A percentile compares a stretch with the other conserved stretches of the same genome.
phyloP scores from a whole-genome alignment of 2,888 invertebrate species.

The Dione juno region DNA sequence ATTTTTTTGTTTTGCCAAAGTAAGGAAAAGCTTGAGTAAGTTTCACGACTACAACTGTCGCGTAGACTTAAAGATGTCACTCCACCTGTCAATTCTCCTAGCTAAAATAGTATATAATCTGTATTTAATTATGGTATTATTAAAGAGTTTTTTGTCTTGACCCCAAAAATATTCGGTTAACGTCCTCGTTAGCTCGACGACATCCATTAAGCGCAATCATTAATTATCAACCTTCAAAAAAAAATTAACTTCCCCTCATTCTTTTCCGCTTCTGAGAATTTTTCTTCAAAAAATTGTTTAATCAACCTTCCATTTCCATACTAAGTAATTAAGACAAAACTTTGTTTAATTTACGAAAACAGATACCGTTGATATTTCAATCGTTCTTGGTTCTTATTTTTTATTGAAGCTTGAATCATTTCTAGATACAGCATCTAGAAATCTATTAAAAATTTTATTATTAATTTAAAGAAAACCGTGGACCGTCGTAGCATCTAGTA shows the following conservation, averaged over 20 bases:
- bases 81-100: too few relatives aligned
- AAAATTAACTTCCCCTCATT: slow-evolving; percentile 9
- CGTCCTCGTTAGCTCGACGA: slow-evolving; percentile 18
- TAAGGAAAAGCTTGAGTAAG: too few relatives aligned
- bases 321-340: slow-evolving; percentile 18
- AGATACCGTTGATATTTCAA: neutral
- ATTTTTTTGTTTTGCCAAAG: too few relatives aligned
- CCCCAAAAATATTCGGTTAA: slow-evolving; percentile 1
- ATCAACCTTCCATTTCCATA: slow-evolving; percentile 26
- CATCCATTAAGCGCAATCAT: slow-evolving; percentile 26
- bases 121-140: neutral
- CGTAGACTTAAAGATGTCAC: too few relatives aligned
- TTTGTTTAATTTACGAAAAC: slow-evolving; percentile 2
- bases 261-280: slow-evolving; percentile 15
- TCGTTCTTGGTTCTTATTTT: neutral
- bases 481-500: too few relatives aligned
- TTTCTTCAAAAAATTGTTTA: slow-evolving; percentile 23
- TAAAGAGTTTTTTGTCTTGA: neutral
- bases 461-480: too few relatives aligned
- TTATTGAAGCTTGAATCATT: too few relatives aligned
- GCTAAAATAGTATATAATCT: neutral
- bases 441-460: too few relatives aligned
- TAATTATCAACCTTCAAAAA: slow-evolving; percentile 29
- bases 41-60: too few relatives aligned
- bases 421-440: too few relatives aligned